These are phyloP conservation scores for Diachasma alloeum DNA, from an alignment of 1,140 invertebrate genomes.

Conservation along the genomic window DNA sequence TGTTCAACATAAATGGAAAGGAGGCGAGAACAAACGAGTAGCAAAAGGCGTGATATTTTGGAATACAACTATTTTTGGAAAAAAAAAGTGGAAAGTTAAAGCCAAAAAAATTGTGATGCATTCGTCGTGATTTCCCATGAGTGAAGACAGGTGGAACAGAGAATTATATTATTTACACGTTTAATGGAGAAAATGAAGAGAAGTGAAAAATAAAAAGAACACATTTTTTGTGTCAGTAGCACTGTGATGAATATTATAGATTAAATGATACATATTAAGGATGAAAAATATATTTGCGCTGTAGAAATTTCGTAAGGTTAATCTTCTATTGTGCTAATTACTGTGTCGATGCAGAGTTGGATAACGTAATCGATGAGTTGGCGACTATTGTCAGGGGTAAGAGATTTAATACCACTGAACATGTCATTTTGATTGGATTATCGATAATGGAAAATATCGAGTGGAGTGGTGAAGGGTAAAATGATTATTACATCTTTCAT, in stretches of 20 bases:
- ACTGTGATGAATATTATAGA: conserved; percentile 63
- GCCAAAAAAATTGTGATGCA: conserved; percentile 10
- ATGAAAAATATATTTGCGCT: conserved; percentile 33
- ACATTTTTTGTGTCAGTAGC: conserved; percentile 65
- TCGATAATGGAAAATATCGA: background rate
- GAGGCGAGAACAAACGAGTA: background rate
- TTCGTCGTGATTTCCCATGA: background rate
- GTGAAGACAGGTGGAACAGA: conserved; percentile 7
- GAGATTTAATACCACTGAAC: background rate
- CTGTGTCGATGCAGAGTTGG: background rate
- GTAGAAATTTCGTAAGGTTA: conserved; percentile 25
- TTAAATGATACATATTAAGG: conserved; percentile 56
- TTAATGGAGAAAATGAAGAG: conserved; percentile 36
- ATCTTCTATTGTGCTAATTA: conserved; percentile 58
- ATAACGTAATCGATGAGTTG: background rate
- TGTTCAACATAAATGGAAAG: background rate
- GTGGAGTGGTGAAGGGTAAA: too few species aligned
- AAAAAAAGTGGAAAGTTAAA: conserved; percentile 13
- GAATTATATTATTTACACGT: conserved; percentile 55
- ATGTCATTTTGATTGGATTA: background rate
- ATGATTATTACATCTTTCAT: too few species aligned
- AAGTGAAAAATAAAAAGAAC: conserved; percentile 45
- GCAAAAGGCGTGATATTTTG: conserved; percentile 16
- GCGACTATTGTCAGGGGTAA: background rate
- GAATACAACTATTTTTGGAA: conserved; percentile 29